Base-by-base conservation (phyloP, 2,888 invertebrate genomes). In the Volucella inanis region DNA sequence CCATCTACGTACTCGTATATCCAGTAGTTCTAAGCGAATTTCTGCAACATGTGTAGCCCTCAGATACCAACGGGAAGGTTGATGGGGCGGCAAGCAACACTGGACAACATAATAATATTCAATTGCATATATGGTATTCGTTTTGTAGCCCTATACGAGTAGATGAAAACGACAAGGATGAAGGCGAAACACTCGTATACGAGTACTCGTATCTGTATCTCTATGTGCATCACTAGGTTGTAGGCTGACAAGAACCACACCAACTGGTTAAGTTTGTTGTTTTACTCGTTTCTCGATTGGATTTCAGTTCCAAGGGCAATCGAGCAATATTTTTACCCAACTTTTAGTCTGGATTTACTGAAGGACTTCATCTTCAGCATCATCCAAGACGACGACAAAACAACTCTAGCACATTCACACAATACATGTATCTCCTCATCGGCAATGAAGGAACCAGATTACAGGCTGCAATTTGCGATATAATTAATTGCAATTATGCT, bases 401-500 rank as follows among this genome's bases (percentile, higher is more conserved):
- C 14, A 57, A n/a, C 39, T 18, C 12, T 38, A 49, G 47, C 22
- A 68, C 57, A 79, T 50, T 52, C 54, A 41, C 50, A 57, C 52
- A 45, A n/a, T 31, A 22, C 41, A 55, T 18, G 14, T 18, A 38
- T 18, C 52, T 49, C 52, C 62, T 50, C 43, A 65, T 67, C 78
- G 62, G 67, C 72, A 55, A 22, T 12, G n/a, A 15, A 55, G 57
- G 65, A 72, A 67, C 76, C 38, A 85, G 81, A 85, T 81, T 85
- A 81, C 72, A 31, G 76, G 43, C 72, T 67, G 78, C 86, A 86
- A 86, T 82, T 86, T 86, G 86, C 82, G 77, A 86, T 85, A 85
- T 82, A 87, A 87, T 87, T 87, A 87, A 87, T 87, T 86, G 85
- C 85, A 87, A 87, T 87, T 87, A 87, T 87, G 85, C 85, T 87